Evolutionary conservation across 2,797 vertebrate genomes (phyloP).

Genomic region (Bradypodion ventrale): DNA sequence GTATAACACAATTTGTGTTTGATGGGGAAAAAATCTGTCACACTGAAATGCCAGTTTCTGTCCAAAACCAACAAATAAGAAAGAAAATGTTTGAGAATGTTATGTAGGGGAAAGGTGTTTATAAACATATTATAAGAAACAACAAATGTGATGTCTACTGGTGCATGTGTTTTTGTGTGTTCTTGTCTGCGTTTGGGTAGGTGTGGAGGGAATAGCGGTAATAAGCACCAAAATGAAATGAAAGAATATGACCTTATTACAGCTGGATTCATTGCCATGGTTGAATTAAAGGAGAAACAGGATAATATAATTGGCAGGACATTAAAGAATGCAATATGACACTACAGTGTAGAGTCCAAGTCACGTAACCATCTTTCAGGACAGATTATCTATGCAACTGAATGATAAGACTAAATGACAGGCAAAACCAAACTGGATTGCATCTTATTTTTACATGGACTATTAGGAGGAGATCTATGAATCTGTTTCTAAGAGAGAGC

Average conservation of each 20-base stretch:
- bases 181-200: neutral
- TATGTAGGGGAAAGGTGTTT: neutral
- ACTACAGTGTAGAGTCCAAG: conserved; percentile 58
- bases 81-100: too few relatives aligned
- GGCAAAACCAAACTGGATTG: conserved; percentile 55
- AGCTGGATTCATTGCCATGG: conserved; percentile 53
- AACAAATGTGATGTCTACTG: neutral
- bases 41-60: neutral
- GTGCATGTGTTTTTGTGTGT: neutral
- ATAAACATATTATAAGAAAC: neutral
- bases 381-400: conserved; percentile 45
- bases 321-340: conserved; percentile 53
- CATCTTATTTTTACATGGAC: conserved; percentile 32
- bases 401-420: conserved; percentile 44
- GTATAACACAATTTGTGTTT: neutral
- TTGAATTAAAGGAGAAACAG: conserved; percentile 55
- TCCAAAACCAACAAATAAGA: too few relatives aligned
- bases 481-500: conserved; percentile 45
- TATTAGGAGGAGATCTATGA: conserved; percentile 30
- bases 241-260: conserved; percentile 58
- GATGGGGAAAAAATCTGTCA: neutral
- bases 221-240: conserved; percentile 12
- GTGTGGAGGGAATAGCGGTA: neutral
- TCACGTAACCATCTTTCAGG: conserved; percentile 54
- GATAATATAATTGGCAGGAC: conserved; percentile 66